Conservation (phyloP, 2,888 invertebrate species). For the Tetranychus piercei region DNA sequence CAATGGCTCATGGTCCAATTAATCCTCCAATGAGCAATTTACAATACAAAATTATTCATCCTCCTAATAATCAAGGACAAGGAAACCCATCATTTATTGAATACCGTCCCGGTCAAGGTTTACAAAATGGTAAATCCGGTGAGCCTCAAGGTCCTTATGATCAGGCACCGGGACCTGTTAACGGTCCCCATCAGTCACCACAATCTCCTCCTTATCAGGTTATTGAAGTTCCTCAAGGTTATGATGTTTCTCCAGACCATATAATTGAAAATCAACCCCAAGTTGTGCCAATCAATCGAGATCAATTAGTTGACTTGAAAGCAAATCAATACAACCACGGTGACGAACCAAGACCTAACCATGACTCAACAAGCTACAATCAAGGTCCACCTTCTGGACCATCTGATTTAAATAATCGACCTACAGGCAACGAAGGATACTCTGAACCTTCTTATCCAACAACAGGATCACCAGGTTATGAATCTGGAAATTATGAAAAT, state of each 20-base stretch:
- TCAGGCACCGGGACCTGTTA: background rate
- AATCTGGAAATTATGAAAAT: background rate
- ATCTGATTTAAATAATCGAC: background rate
- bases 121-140: background rate
- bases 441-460: background rate
- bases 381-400: background rate
- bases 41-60: conserved; percentile 10
- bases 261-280: background rate
- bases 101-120: background rate
- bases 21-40: background rate
- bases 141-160: background rate
- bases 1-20: background rate
- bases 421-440: background rate
- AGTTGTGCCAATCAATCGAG: background rate
- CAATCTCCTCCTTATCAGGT: conserved; percentile 2
- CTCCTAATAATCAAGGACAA: background rate
- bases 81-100: background rate
- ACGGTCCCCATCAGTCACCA: background rate
- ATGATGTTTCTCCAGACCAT: conserved; percentile 5
- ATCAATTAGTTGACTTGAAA: background rate
- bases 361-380: background rate
- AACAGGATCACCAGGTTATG: background rate
- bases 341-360: background rate
- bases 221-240: conserved; percentile 4
- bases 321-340: background rate